Base-by-base conservation (phyloP, 1,140 invertebrate genomes). In the Ceratosolen fusciceps region DNA sequence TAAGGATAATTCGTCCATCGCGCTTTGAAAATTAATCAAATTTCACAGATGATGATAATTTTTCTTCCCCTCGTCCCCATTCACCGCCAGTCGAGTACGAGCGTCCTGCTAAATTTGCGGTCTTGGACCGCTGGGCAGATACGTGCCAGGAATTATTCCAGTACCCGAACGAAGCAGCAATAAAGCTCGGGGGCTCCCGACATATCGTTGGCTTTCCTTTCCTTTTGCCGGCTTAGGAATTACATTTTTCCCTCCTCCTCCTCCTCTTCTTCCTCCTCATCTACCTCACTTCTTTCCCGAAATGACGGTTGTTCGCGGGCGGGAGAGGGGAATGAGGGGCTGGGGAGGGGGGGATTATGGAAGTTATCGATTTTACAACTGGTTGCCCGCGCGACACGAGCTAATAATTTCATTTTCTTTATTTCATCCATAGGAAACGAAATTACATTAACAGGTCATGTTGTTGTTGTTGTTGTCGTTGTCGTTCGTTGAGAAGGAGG, bases 71-170 rank as follows among this genome's bases (percentile, higher is more conserved):
- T 21, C 39, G 39, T 67, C 7, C 26, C n/a, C n/a, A n/a, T n/a
- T n/a, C n/a, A n/a, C n/a, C n/a, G n/a, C n/a, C n/a, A 43, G 5
- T 3, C 12, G 31, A 43, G 3, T 9, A 43, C 31, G 47, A 39
- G 24, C 39, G 14, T 24, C 19, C 24, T 5, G 37, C 47, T 47
- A 47, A 68, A 24, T 0, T 47, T 29, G 39, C 29, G n/a, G 14
- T 12, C 47, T 0, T 26, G 24, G 4, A 4, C 24, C 21, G 4
- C 21, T 73, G 2, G 43, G 31, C 31, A 43, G 70, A 74, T 80
- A 80, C 78, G 78, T 74, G 72, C 72, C 58, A 21, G 43, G 72
- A 80, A 80, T 80, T 80, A 80, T 80, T 80, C 72, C 24, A 47
- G 16, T 58, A 19, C 72, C 43, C 78, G 49, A 37, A 65, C 43